Percentiles rank a stretch among this genome's conserved stretches.
phyloP scores from a whole-genome alignment of 1,140 invertebrate genomes.

The Riptortus pedestris region DNA sequence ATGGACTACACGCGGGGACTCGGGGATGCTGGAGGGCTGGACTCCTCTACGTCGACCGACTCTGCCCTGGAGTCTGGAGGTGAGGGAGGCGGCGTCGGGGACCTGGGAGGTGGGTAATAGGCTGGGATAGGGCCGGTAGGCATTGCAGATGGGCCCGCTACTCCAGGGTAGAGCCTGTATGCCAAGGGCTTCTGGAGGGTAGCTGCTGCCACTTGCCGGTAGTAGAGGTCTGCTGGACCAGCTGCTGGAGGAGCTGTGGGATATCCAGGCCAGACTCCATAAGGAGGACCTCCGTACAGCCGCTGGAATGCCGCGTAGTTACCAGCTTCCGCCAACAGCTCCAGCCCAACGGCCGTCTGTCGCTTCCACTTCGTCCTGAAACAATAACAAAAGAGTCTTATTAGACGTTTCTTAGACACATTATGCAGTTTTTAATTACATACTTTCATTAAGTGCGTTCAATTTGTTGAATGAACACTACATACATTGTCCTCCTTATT shows the following conservation, averaged over 20 bases:
- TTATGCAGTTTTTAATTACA: too few relatives aligned
- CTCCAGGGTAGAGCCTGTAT: slow-evolving; percentile 62
- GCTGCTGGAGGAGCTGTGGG: slow-evolving; percentile 35
- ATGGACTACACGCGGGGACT: slow-evolving; percentile 30
- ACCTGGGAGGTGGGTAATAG: slow-evolving; percentile 37
- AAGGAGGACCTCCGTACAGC: slow-evolving; percentile 64
- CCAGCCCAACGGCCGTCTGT: slow-evolving; percentile 92
- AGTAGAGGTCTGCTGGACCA: slow-evolving; percentile 61
- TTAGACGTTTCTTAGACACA: too few relatives aligned
- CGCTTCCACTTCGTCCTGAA: slow-evolving; percentile 99
- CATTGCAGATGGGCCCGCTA: slow-evolving; percentile 37
- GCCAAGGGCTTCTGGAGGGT: slow-evolving; percentile 80
- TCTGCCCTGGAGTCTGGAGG: slow-evolving; percentile 32
- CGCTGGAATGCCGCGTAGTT: slow-evolving; percentile 95
- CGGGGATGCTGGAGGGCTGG: slow-evolving; percentile 31
- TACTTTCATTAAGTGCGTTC: too few relatives aligned
- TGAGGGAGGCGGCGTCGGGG: slow-evolving; percentile 28
- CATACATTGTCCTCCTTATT: too few relatives aligned
- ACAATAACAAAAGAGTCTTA: slow-evolving; percentile 35
- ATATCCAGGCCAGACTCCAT: slow-evolving; percentile 50
- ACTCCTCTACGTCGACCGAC: slow-evolving; percentile 34
- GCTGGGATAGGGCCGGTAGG: slow-evolving; percentile 28
- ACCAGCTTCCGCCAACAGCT: slow-evolving; percentile 89
- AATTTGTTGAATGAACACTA: too few relatives aligned
- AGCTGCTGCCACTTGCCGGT: slow-evolving; percentile 60